Percentiles rank a stretch among this genome's conserved stretches.
phyloP scores from a whole-genome alignment of 1,140 invertebrate species.

The Bicyclus anynana region DNA sequence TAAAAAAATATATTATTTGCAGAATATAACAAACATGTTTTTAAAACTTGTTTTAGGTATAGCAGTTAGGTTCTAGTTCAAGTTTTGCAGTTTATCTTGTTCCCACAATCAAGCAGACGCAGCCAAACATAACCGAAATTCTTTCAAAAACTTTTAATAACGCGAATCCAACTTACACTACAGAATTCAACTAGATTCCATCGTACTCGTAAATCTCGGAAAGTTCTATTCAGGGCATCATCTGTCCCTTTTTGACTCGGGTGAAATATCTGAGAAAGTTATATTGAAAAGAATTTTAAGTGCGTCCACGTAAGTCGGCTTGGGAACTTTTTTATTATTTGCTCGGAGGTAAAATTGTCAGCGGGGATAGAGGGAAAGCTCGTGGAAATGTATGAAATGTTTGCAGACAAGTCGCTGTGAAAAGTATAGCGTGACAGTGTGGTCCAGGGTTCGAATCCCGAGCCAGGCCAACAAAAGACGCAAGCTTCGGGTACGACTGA shows the following conservation, averaged over 20 bases:
- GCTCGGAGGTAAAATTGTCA: slow-evolving; percentile 1
- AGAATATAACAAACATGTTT: too few relatives aligned
- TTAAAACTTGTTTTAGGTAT: too few relatives aligned
- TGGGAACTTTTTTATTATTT: slow-evolving; percentile 7
- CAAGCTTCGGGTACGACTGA: too few relatives aligned
- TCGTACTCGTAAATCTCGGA: slow-evolving; percentile 8
- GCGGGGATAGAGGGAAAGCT: neutral
- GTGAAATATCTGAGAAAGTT: slow-evolving; percentile 10
- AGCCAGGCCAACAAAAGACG: too few relatives aligned
- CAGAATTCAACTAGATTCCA: slow-evolving; percentile 1
- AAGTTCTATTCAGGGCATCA: slow-evolving; percentile 7
- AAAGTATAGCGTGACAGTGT: too few relatives aligned
- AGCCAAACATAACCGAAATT: slow-evolving; percentile 1
- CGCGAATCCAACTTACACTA: slow-evolving; percentile 7
- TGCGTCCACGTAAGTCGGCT: slow-evolving; percentile 6
- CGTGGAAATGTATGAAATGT: too few relatives aligned
- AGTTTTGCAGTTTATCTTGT: neutral
- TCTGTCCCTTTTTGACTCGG: slow-evolving; percentile 5
- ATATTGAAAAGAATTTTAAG: slow-evolving; percentile 8
- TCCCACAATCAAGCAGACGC: neutral
- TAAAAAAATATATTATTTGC: too few relatives aligned
- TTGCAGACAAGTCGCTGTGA: neutral
- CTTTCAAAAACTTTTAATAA: slow-evolving; percentile 1
- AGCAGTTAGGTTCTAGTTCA: too few relatives aligned
- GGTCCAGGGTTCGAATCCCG: too few relatives aligned